Evolutionary conservation across 2,113 vertebrate species (phyloP), one percentile per base, ranked within the genome.

Genomic region (Blennius ocellaris): DNA sequence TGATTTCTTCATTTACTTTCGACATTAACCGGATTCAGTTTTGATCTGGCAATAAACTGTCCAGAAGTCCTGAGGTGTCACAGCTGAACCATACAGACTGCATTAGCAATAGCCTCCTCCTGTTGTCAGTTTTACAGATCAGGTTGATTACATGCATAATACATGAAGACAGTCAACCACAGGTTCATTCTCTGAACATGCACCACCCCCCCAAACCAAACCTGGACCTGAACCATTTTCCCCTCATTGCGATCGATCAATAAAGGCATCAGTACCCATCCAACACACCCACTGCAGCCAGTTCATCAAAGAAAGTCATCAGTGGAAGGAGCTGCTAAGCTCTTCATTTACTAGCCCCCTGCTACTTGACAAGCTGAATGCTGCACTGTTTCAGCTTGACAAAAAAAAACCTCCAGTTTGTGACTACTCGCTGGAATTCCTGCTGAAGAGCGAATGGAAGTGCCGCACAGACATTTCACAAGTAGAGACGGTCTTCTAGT

Each of bases 121-220:
- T 63, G n/a, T 56, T 72, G 73, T 63, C 67, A 76, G 49, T 74
- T 17, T 64, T 52, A 64, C 16, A 52, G 73, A 74, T 57, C 57
- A 72, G 62, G 74, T 36, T 69, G 62, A 83, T 73, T 57, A 67
- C 71, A 76, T 69, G 62, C 59, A 88, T 81, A 75, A 87, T 68
- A 66, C 68, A 85, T 85, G 73, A 87, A 57, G 68, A 69, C 61
- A 76, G 57, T 82, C 63, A 50, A 86, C 67, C 74, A 45, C 75
- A 60, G 69, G 59, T 73, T 43, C 57, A 30, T 50, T 61, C 37
- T 64, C 50, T 58, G 65, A 54, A 60, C 47, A 47, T 3, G 7
- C 40, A 15, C 55, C 60, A 40, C 30, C 21, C 55, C 60, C 44
- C 30, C 44, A 74, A 69, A 37, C 43, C 64, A 45, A 56, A 61